Evolutionary conservation across 1,140 invertebrate species (phyloP).

Genomic region (Ceratina australensis): DNA sequence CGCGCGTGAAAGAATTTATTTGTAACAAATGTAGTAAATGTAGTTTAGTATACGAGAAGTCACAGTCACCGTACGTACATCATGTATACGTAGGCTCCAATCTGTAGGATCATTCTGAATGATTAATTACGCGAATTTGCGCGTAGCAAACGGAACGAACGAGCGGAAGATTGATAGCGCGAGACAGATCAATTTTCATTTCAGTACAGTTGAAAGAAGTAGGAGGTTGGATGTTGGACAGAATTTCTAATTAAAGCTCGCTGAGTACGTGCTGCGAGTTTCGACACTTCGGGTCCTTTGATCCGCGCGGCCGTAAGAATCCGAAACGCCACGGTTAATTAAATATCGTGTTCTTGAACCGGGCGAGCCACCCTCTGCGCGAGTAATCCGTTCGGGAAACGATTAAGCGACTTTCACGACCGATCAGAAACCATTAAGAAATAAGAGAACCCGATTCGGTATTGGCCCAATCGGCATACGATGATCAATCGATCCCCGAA

Average conservation of each 20-base stretch:
- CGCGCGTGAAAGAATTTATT: too few relatives aligned
- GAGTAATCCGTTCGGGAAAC: not conserved
- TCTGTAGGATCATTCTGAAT: too few relatives aligned
- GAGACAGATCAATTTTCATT: not conserved
- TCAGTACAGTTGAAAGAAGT: not conserved
- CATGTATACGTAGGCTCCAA: too few relatives aligned
- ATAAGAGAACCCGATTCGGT: not conserved
- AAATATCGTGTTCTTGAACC: not conserved
- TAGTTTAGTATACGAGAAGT: too few relatives aligned
- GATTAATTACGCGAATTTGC: too few relatives aligned
- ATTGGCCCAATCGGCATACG: not conserved
- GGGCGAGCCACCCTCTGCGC: slow-evolving; percentile 16
- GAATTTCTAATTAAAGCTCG: slow-evolving; percentile 20
- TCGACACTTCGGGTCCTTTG: slow-evolving; percentile 36
- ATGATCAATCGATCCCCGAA: slow-evolving; percentile 23
- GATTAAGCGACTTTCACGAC: slow-evolving; percentile 21
- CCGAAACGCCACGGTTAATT: slow-evolving; percentile 17
- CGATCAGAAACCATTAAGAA: slow-evolving; percentile 23
- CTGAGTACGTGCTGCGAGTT: slow-evolving; percentile 16
- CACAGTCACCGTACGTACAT: too few relatives aligned
- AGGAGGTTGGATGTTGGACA: not conserved
- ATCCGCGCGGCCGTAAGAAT: slow-evolving; percentile 7
- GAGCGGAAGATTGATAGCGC: not conserved
- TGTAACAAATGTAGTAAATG: too few relatives aligned
- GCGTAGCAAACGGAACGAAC: not conserved